Base-by-base conservation (phyloP, 2,797 vertebrate species). In the Microctenopoma lineatum region DNA sequence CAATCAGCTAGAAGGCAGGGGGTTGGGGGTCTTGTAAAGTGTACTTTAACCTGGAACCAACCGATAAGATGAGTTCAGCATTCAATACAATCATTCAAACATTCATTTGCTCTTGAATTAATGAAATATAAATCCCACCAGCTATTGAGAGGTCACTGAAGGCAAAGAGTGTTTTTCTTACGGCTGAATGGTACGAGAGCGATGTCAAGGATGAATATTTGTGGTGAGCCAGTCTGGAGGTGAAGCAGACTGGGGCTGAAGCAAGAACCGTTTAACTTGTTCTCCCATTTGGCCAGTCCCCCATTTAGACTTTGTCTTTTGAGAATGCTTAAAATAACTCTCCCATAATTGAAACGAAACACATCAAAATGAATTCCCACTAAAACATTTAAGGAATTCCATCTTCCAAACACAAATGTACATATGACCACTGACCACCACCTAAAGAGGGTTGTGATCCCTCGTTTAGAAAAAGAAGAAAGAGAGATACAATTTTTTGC, bases 261-360 rank as follows among this genome's bases (percentile, higher is more conserved):
- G 88, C 80, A 89, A 86, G 84, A 88, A 80, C 70, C 83, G 86
- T 90, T 91, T 83, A 89, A 87, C 72, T 74, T 69, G 50, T 50
- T 51, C 70, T 61, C 57, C 78, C 77, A 72, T 85, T 78, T 71
- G 71, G 14, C 70, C 79, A 75, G 70, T 62, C 75, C 64, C 75
- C 60, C 70, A 90, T 90, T 92, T 90, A 88, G 72, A 88, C 80
- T 89, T 77, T 70, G 81, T 92, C 85, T 86, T 90, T 84, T 80
- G 87, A 76, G 87, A 76, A 70, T 84, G 84, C 76, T 91, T 90
- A 86, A 81, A 76, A 86, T 85, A 87, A 84, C 90, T 83, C 50
- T 77, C 66, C 59, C 38, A 57, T 87, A 80, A 92, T 80, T 85
- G 75, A 92, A 93, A 92, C 84, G 71, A 73, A 58, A 57, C 66